Base-by-base conservation (phyloP, 2,888 invertebrate genomes). In the Oligia strigilis region DNA sequence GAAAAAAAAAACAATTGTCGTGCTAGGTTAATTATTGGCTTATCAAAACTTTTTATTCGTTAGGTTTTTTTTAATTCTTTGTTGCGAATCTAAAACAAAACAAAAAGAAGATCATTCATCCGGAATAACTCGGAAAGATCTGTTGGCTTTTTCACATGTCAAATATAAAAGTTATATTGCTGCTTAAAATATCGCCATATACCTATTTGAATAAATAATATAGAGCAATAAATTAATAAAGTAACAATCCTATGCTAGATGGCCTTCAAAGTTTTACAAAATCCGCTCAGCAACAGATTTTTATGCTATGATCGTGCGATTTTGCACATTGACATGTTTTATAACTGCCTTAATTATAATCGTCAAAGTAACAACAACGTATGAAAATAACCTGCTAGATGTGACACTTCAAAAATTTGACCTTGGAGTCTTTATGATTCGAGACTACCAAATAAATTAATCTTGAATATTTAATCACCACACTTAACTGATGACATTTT, bases 191-290 rank as follows among this genome's bases (percentile, higher is more conserved):
- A 29, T n/a, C 19, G 0, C 2, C 17, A 19, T 17, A 0, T 52
- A 17, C 3, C 17, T 17, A 43, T 43, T 69, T 78, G 14, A 62
- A 40, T n/a, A 49, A 29, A 23, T 19, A 4, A 29, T 62, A 43
- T 11, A 17, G 4, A 77, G 3, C 1, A 19, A 36, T 43, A 23
- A 82, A 29, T n/a, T 81, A 49, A 49, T 29, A 64, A 82, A 29
- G 19, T 81, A 55, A 43, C 46, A 64, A 14, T 29, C 8, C 0
- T 62, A n/a, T 23, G 40, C 23, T 17, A 80, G 9, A 76, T 55
- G 40, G 5, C 69, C 62, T 80, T 74, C 40, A 77, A n/a, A 40
- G 23, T 29, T 40, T 36, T 9, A 5, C 2, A 40, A 40, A 36
- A 67, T 77, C 46, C 71, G 52, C n/a, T 66, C 8, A 36, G 64